Base-by-base conservation (phyloP, 1,140 invertebrate genomes). In the Hylyphantes graminicola region DNA sequence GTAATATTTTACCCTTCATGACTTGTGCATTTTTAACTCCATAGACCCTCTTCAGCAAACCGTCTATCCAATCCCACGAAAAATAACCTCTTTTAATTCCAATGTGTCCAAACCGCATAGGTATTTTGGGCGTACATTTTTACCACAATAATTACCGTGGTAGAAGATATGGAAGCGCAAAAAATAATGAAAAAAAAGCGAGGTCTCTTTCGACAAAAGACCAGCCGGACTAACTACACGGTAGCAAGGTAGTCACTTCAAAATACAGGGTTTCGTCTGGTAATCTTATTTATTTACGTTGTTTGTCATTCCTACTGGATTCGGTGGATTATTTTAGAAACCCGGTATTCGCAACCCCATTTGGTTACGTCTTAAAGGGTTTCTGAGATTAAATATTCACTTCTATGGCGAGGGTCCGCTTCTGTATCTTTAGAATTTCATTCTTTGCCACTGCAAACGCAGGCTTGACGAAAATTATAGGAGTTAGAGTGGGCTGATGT, bases 61-160 rank as follows among this genome's bases (percentile, higher is more conserved):
- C 11, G 64, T 13, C 17, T 21, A n/a, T 48, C 35, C 7, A 51
- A 70, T 70, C 53, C 67, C n/a, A 74, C 54, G 54, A 19, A 74
- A 51, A 51, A 50, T 51, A 48, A 51, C 21, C 54, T 80, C 53
- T 80, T 76, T 70, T 68, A 80, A 80, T 59, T 50, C 12, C 13
- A 35, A 35, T 50, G 13, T 50, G 17, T 12, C 15, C n/a, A 50
- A 64, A 19, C 21, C 19, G n/a, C 21, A 13, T 21, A 57, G 67
- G 57, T 70, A 80, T 59, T 81, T 81, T 73, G 79, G 79, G 79
- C 79, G 79, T 61, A 67, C 55, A 17, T 48, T 70, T 63, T 80
- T 74, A 13, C n/a, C 8, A 17, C 35, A 59, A 70, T 81, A 81
- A 73, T 81, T 81, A 73, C 64, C 53, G 35, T 35, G 5, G 35